Evolutionary conservation across 2,888 invertebrate genomes (phyloP), one percentile per base, ranked within the genome.

Genomic region (Nemurella pictetii): DNA sequence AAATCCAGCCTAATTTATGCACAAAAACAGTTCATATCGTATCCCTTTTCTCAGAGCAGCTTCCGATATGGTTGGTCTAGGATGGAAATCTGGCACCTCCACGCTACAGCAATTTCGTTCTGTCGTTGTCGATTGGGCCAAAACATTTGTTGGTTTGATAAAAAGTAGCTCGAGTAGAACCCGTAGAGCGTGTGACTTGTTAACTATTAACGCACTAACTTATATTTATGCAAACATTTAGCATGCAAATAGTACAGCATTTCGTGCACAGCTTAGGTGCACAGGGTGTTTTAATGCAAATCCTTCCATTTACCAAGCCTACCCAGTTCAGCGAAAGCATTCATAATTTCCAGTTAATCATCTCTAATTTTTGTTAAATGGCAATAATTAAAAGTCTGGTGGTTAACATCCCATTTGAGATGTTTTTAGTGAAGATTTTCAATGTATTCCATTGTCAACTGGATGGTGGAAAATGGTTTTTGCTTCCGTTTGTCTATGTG

Each of bases 281-380:
- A n/a, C n/a, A n/a, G n/a, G n/a, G n/a, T n/a, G n/a, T n/a, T n/a
- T n/a, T n/a, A 55, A 55, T 55, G 2, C 3, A 55, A 55, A 2
- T 55, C 55, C 55, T 2, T 2, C 12, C 55, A 12, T 55, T 55
- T 55, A 55, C 55, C 55, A 55, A 1, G 2, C 20, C 9, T 20
- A 20, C 20, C 20, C 55, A 55, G 55, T 20, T 55, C 20, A 55
- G 55, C 55, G 55, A 55, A 55, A 55, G 20, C 55, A 55, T 55
- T 55, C 20, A 55, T 72, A 9, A 72, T 82, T 82, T 82, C 9
- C 82, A 82, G 82, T 55, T 82, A 82, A 82, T 82, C 72, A 82
- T 27, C 55, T 72, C 29, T 82, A 55, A 72, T 72, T 82, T 82
- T 55, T 25, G 9, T 27, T 30, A n/a, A 78, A 78, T 30, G 29